phyloP scores from a whole-genome alignment of 1,140 invertebrate species.

The Meloidogyne exigua region DNA sequence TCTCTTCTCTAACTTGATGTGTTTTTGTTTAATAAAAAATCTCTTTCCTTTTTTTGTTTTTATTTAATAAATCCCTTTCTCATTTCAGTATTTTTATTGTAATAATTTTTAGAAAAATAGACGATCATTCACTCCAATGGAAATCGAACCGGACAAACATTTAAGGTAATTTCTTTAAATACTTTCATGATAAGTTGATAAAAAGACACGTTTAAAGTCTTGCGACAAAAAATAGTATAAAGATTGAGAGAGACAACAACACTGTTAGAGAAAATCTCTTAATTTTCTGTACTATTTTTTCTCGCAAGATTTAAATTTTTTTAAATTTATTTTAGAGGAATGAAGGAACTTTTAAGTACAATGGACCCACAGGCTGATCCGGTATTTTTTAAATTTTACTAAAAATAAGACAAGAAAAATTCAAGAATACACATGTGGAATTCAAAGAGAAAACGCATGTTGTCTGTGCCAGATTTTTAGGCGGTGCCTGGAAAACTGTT shows the following conservation, averaged over 20 bases:
- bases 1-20: neutral
- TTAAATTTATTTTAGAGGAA: constrained; percentile 43
- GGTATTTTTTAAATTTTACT: too few species aligned
- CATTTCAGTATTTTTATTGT: constrained; percentile 4
- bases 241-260: too few species aligned
- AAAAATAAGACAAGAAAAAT: too few species aligned
- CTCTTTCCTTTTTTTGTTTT: too few species aligned
- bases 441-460: constrained; percentile 61
- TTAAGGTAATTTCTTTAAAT: constrained; percentile 29
- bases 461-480: constrained; percentile 58
- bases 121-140: constrained; percentile 48
- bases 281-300: too few species aligned
- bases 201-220: too few species aligned
- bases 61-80: too few species aligned
- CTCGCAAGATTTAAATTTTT: neutral
- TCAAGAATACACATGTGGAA: constrained; percentile 52
- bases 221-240: too few species aligned
- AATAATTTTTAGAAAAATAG: constrained; percentile 32
- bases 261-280: too few species aligned
- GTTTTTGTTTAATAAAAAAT: too few species aligned
- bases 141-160: constrained; percentile 52
- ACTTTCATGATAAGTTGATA: constrained; percentile 6
- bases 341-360: constrained; percentile 60
- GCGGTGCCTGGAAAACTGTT: constrained; percentile 62
- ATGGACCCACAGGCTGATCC: constrained; percentile 62